These are phyloP conservation scores for Lagopus leucura DNA, from an alignment of 2,113 vertebrate species.

Conservation along the genomic window DNA sequence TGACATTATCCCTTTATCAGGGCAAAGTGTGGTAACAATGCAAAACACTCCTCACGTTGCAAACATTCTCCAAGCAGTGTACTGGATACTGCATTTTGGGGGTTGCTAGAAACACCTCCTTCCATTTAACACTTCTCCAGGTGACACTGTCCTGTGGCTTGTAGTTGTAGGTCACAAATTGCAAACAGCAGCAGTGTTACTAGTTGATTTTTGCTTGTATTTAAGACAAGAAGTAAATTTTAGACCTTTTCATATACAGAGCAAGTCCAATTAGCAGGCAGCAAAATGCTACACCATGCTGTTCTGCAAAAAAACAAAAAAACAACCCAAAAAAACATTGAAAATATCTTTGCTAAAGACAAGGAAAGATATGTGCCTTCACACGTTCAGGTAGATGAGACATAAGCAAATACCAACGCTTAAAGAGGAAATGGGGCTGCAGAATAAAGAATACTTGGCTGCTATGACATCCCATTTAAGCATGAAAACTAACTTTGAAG, in stretches of 20 bases:
- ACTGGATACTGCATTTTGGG: background rate
- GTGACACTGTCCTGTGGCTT: background rate
- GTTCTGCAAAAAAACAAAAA: background rate
- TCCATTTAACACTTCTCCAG: background rate
- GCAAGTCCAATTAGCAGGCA: background rate
- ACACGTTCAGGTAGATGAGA: background rate
- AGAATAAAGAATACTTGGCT: background rate
- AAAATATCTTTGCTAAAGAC: background rate
- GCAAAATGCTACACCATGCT: background rate
- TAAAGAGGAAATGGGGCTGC: background rate
- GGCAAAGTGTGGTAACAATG: background rate
- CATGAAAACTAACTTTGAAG: background rate
- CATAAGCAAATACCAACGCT: background rate
- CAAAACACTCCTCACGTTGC: background rate
- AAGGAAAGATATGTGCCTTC: background rate
- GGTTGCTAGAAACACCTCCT: background rate
- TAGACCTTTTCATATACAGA: background rate
- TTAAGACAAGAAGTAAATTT: background rate
- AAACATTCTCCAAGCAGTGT: background rate
- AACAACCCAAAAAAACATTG: background rate
- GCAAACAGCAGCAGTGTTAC: background rate
- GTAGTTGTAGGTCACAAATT: background rate
- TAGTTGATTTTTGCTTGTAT: background rate
- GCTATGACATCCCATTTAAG: fast-evolving
- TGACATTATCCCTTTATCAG: background rate